Evolutionary conservation across 2,888 invertebrate species (phyloP), one percentile per base, ranked within the genome.

Genomic region (Orgyia antiqua): DNA sequence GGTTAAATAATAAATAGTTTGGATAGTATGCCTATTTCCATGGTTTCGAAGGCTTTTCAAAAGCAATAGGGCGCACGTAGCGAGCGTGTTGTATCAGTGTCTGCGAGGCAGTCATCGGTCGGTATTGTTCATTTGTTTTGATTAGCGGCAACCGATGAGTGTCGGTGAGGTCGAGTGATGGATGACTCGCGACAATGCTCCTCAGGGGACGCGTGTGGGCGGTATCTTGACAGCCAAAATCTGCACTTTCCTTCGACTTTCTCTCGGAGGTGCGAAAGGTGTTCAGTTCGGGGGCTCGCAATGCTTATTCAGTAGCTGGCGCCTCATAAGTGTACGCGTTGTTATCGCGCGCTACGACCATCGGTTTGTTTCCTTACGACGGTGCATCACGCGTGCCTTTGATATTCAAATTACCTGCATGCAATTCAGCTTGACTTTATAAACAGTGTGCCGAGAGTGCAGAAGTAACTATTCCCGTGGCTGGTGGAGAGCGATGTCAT

Each of bases 171-270:
- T 55, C 61, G 66, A 50, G 55, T 61, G 66, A 64, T 60, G 78
- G 82, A 82, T 75, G 76, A 75, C 73, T 69, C 75, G 77, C 68
- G 74, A 75, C 78, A 74, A 74, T 72, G 72, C 66, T 79, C 77
- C 76, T 76, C 66, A 61, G 70, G 79, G 79, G 78, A 74, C 71
- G 71, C 69, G 73, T 68, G 84, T 83, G 72, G 84, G 86, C 80
- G 80, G 68, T 67, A 68, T 57, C 70, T 76, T 75, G 75, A 70
- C 80, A 76, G 79, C 75, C 80, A 79, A 84, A 84, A 82, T 83
- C 78, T 78, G 77, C 83, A 77, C 86, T 84, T 86, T 84, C 86
- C 84, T 84, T 73, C 71, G 68, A 83, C 86, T 86, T 84, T 86
- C 86, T 83, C 86, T 86, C 68, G 61, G 84, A 84, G 82, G 84